Base-by-base conservation (phyloP, 1,140 invertebrate species). In the Brachionus asplanchnoidis region DNA sequence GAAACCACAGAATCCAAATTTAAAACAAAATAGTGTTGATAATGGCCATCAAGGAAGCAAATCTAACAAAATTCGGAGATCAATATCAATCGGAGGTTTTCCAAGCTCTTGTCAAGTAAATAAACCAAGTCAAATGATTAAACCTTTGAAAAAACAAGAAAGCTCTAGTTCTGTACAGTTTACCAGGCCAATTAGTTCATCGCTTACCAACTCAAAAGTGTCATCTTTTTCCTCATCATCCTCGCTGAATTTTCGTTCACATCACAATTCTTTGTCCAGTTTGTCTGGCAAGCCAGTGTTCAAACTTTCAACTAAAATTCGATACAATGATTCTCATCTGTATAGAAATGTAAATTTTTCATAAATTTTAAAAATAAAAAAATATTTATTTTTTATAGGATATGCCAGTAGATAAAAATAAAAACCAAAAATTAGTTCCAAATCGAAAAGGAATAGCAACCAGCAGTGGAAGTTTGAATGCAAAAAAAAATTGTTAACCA, bases 241-340 rank as follows among this genome's bases (percentile, higher is more conserved):
- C 23, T 50, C 42, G 8, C 32, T 77, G 12, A 50, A 9, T 42
- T 12, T 68, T 68, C 66, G 66, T 12, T 68, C 66, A 32, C 66
- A 44, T 42, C 20, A 40, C 9, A 75, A 75, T 44, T 75, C 66
- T 3, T 70, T 40, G 40, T 44, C 32, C 36, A 75, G 17, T 42
- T 17, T 44, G 32, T 75, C 70, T 42, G 36, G 14, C 23, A 77
- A 77, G 42, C 73, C 73, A 3, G 44, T 77, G 0, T 77, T 77
- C 26, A 77, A 77, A 77, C n/a, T 77, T 53, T 77, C 73, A 44
- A 40, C 68, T 11, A 77, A 77, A 77, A 77, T 77, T 77, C 73
- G 50, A 14, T 77, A 77, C 26, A 77, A 77, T 46, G 73, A 77
- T 28, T 20, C 42, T 0, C 26, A 77, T 28, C 26, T 77, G 1